A percentile compares a stretch with the other conserved stretches of the same genome.
These are phyloP conservation scores for Odontocerum albicorne DNA, from an alignment of 2,888 invertebrate species.

Conservation along the genomic window DNA sequence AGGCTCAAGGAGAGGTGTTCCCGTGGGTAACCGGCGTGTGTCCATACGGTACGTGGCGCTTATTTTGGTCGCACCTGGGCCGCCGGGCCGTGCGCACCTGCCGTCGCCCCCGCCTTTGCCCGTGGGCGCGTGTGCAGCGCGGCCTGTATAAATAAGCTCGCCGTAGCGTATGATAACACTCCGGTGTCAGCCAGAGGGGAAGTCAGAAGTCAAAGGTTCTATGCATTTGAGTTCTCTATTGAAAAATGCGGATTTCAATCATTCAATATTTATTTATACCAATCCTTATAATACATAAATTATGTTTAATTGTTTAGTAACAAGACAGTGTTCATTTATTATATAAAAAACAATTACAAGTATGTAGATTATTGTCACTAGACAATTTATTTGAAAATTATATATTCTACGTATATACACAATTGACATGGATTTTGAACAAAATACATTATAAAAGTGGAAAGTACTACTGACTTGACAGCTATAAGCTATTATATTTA, in stretches of 20 bases:
- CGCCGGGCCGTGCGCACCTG: too few relatives aligned
- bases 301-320: constrained; percentile 5
- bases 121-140: constrained; percentile 18
- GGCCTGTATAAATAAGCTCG: constrained; percentile 6
- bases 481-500: too few relatives aligned
- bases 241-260: constrained; percentile 34
- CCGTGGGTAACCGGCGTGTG: neutral
- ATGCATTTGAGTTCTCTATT: constrained; percentile 27
- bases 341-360: neutral
- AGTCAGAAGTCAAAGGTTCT: constrained; percentile 17
- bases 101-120: too few relatives aligned
- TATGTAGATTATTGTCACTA: constrained; percentile 1
- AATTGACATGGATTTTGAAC: neutral
- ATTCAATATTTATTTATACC: constrained; percentile 35
- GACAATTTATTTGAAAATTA: neutral
- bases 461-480: too few relatives aligned
- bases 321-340: neutral
- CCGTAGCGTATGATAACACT: constrained; percentile 14
- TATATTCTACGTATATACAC: neutral
- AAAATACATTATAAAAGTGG: neutral
- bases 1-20: too few relatives aligned
- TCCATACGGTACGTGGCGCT: neutral
- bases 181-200: neutral
- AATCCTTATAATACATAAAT: constrained; percentile 24
- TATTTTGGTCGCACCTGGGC: too few relatives aligned